Base-by-base conservation (phyloP, 2,113 vertebrate genomes). In the Menura novaehollandiae region DNA sequence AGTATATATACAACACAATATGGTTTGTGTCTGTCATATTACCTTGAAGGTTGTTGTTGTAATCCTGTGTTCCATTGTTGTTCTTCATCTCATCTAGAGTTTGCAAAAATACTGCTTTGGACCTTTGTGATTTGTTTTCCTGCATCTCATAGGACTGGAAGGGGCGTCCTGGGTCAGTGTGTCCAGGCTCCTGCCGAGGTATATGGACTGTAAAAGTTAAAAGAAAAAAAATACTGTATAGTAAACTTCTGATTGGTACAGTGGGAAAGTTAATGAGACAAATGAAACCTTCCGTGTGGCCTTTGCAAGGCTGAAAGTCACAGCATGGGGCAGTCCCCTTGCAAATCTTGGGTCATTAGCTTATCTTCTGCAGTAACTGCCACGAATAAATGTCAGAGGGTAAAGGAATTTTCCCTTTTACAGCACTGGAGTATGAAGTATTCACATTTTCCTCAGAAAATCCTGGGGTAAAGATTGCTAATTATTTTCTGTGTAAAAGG, bases 161-260 rank as follows among this genome's bases (percentile, higher is more conserved):
- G 89, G 86, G 91, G 59, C 15, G 1, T 89, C 86, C 76, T 84
- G 94, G 91, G 89, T 97, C 89, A 84, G 30, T 23, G 64, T 95
- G 89, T 47, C 64, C 73, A 44, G 79, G 80, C 91, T 95, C 89
- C 92, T 87, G 86, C 94, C 1, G 83, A 96, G 97, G 91, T 97
- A 83, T 59, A 91, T 95, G 97, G 92, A 89, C 95, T 96, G 94
- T 95, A 96, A 95, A 97, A 96, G 85, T 94, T 97, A 94, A 97
- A 98, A 94, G 92, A 94, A 93, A 89, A 89, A 39, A 85, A 97
- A 83, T 92, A 84, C 69, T 87, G 56, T 83, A 73, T 94, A 95
- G 78, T 96, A 96, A 97, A 96, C 51, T 94, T 88, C 82, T 94
- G 86, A 91, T 88, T 63, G 93, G 88, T 96, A 91, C 86, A 93